Percentiles rank a stretch among this genome's conserved stretches.
Evolutionary conservation across 2,113 vertebrate genomes (phyloP).

Genomic region (Chaenocephalus aceratus): DNA sequence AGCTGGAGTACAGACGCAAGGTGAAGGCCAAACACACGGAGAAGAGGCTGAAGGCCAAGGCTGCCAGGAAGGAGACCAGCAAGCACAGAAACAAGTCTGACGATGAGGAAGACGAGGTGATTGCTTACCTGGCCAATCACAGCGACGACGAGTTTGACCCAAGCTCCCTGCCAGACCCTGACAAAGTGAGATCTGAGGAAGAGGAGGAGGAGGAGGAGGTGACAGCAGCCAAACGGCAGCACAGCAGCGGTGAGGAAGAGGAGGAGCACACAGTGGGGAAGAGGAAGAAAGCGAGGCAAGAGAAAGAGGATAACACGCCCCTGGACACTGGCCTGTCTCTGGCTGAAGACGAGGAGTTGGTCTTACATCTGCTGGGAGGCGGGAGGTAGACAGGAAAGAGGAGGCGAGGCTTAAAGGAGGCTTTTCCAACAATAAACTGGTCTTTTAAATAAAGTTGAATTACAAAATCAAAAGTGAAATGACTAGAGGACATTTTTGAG

Average conservation of each 20-base stretch:
- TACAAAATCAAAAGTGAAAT: neutral
- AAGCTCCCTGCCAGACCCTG: conserved; percentile 70
- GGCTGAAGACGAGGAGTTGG: conserved; percentile 77
- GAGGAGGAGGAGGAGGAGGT: neutral
- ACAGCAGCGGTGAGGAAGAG: conserved; percentile 44
- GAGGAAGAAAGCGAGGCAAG: conserved; percentile 38
- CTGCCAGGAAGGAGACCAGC: conserved; percentile 63
- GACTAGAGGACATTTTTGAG: too few species aligned
- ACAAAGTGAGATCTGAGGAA: neutral
- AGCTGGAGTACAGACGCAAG: conserved; percentile 74
- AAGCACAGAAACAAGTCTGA: neutral
- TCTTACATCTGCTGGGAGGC: conserved; percentile 67
- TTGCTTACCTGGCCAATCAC: conserved; percentile 61
- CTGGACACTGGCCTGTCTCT: conserved; percentile 76
- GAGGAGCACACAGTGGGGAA: conserved; percentile 1
- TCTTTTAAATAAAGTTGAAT: neutral
- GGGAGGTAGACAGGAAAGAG: conserved; percentile 32
- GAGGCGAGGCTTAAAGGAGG: too few species aligned
- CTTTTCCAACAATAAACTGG: neutral
- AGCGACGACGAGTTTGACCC: conserved; percentile 74
- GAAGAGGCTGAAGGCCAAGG: conserved; percentile 69
- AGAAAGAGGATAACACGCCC: conserved; percentile 1
- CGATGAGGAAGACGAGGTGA: conserved; percentile 58
- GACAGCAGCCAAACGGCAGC: conserved; percentile 29
- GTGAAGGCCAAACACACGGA: conserved; percentile 76